phyloP scores from a whole-genome alignment of 2,888 invertebrate genomes.

The Steinernema carpocapsae region DNA sequence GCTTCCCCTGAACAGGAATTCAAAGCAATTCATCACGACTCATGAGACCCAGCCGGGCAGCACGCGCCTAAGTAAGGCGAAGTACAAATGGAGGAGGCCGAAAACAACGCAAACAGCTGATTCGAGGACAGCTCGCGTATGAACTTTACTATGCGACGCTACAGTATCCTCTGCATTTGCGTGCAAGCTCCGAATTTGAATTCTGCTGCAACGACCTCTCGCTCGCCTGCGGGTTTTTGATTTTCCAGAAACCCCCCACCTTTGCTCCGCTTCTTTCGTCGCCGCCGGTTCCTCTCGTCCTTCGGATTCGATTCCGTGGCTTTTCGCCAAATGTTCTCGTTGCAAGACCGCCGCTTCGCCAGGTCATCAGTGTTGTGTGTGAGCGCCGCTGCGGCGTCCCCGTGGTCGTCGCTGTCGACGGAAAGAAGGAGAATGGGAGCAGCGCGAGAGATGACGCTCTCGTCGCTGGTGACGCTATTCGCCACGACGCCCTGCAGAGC shows the following conservation, averaged over 20 bases:
- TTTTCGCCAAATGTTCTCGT: not conserved
- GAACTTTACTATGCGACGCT: slow-evolving; percentile 16
- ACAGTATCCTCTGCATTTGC: not conserved
- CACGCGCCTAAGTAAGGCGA: not conserved
- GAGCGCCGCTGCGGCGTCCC: too few species aligned
- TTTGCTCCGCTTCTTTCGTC: not conserved
- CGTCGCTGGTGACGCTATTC: too few species aligned
- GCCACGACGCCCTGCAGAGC: too few species aligned
- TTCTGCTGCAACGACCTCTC: not conserved
- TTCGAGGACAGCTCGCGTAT: slow-evolving; percentile 12
- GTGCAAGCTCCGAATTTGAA: not conserved
- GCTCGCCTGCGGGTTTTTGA: not conserved
- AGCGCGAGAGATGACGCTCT: too few species aligned
- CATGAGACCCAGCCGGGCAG: too few species aligned
- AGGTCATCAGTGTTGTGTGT: too few species aligned
- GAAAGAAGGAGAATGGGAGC: too few species aligned
- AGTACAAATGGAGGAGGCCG: not conserved
- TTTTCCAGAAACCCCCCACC: not conserved
- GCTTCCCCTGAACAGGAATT: too few species aligned
- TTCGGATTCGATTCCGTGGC: too few species aligned
- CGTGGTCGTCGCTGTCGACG: too few species aligned
- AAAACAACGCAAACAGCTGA: slow-evolving; percentile 22
- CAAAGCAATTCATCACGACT: too few species aligned
- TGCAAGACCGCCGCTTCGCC: not conserved
- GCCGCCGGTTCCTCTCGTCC: not conserved